Evolutionary conservation across 2,113 vertebrate species (phyloP), one percentile per base, ranked within the genome.

Genomic region (Lamprologus sp.): DNA sequence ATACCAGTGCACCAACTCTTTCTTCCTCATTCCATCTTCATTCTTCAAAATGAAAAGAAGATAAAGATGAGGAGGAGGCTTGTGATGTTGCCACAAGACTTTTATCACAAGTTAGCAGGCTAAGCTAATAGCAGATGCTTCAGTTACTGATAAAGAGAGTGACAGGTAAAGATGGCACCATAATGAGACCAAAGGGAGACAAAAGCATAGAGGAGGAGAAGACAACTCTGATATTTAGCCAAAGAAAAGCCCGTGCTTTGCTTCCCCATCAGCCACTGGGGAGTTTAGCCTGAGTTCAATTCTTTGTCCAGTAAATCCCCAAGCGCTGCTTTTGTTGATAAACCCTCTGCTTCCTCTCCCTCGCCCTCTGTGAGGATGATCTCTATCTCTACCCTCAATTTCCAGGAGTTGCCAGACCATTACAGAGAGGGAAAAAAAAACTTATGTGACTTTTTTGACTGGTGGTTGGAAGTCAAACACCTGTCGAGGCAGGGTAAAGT

Each of bases 71-170:
- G 55, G 35, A 21, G 7, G 84, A 77, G 81, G 83, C 86, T 49
- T 79, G 82, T 90, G 90, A 90, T 91, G 90, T 82, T 88, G 89
- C 92, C 89, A 89, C 45, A 3, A 28, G 84, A 86, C 77, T 87
- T 94, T 93, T 94, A 94, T 95, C 93, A 40, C 58, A 7, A 31
- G 87, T 81, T 84, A 93, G 93, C 93, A 93, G 91, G 86, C 79
- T 45, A 83, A 49, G 89, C 92, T 90, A 89, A 89, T 31, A 88
- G 85, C 84, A 82, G 87, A 75, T 89, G 89, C 88, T 89, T 81
- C 49, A 83, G 84, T 31, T 42, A 3, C 51, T 84, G 89, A 94
- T 92, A 87, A 92, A 88, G 81, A 26, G 63, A 47, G 58, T n/a
- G 68, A 81, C 58, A 21, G 84, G 81, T 84, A 55, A 86, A 91